Percentiles rank a stretch among this genome's conserved stretches.
Conservation (phyloP, 1,140 invertebrate species). For the Brachionus rubens region DNA sequence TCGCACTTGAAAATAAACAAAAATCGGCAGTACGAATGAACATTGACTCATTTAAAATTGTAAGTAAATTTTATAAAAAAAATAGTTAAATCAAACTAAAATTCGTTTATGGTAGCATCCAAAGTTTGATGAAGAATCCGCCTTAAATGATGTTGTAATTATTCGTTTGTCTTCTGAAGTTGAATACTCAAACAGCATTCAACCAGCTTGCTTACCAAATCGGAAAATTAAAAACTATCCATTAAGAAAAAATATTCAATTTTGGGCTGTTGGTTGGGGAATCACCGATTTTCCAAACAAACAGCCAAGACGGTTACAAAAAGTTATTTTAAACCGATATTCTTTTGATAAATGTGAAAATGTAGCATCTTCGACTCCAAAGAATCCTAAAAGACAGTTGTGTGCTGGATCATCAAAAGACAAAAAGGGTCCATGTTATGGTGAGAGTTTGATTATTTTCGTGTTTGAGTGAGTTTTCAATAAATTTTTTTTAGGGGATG, state of each 20-base stretch:
- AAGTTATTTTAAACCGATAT: background rate
- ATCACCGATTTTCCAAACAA: background rate
- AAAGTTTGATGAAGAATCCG: background rate
- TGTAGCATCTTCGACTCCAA: background rate
- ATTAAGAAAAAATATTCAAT: background rate
- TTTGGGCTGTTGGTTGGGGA: background rate
- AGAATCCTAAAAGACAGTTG: constrained; percentile 2
- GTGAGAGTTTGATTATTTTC: too few species aligned
- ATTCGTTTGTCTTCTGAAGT: background rate
- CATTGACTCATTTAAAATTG: too few species aligned
- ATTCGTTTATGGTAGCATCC: constrained; percentile 17
- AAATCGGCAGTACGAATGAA: too few species aligned
- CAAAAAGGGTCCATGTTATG: background rate
- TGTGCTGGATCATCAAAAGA: background rate
- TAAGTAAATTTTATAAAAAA: background rate
- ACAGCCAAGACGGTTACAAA: background rate
- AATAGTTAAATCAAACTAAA: background rate
- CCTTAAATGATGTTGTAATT: constrained; percentile 15
- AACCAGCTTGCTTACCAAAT: constrained; percentile 12
- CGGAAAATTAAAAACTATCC: background rate
- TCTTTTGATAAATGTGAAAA: background rate
- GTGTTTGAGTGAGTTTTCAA: too few species aligned
- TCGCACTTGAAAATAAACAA: too few species aligned
- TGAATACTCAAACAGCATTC: background rate
- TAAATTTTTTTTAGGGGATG: too few species aligned